Percentiles rank a stretch among this genome's conserved stretches.
These are phyloP conservation scores for Leiothrix lutea DNA, from an alignment of 2,113 vertebrate species.

Conservation along the genomic window DNA sequence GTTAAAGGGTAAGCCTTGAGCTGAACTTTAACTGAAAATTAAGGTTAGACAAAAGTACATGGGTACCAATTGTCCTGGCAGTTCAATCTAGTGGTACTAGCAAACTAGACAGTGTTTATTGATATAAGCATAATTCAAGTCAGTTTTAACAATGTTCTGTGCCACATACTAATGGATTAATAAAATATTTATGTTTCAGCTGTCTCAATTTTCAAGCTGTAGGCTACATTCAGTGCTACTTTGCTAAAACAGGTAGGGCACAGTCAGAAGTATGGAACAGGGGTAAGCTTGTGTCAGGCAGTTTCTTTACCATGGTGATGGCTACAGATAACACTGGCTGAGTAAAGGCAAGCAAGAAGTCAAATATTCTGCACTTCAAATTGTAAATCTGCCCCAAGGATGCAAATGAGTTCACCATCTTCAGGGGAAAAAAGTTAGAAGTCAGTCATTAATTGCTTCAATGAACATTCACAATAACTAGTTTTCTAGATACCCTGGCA, in stretches of 20 bases:
- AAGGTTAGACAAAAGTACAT: background rate
- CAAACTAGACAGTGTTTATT: background rate
- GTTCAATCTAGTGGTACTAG: background rate
- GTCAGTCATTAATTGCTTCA: background rate
- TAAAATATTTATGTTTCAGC: background rate
- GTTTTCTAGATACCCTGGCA: background rate
- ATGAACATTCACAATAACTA: background rate
- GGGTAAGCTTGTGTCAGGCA: background rate
- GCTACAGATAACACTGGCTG: background rate
- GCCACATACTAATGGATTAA: background rate
- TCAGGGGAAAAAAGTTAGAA: background rate
- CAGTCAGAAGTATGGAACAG: background rate
- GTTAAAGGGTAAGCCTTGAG: background rate
- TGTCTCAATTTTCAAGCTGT: background rate
- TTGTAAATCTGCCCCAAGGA: background rate
- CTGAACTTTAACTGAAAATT: background rate
- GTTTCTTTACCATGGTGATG: background rate
- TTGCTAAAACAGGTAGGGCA: background rate
- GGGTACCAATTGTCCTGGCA: background rate
- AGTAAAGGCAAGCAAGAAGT: background rate
- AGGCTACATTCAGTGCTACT: background rate
- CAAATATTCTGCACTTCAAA: background rate
- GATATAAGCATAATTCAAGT: background rate
- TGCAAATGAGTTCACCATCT: background rate
- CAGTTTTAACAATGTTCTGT: background rate